Evolutionary conservation across 2,113 vertebrate species (phyloP).

Genomic region (Turnix velox): DNA sequence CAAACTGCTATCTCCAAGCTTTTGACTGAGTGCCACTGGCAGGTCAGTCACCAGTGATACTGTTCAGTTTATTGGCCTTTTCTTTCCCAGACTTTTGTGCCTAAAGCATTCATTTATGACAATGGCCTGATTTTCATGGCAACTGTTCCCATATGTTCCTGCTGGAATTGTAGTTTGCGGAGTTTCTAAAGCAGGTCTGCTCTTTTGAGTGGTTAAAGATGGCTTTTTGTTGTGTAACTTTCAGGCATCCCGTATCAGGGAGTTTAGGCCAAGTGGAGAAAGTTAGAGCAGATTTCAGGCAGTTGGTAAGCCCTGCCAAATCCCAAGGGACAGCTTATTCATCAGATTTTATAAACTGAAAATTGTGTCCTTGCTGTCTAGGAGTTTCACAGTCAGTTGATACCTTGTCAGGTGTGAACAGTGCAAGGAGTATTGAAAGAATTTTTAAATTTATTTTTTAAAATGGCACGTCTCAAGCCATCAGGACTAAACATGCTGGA

Average conservation of each 20-base stretch:
- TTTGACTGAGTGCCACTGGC: neutral
- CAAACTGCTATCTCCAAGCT: neutral
- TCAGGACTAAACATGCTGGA: neutral
- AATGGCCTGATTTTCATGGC: neutral
- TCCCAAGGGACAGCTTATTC: conserved; percentile 11
- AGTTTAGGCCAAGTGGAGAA: conserved; percentile 28
- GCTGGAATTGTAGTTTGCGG: conserved; percentile 1
- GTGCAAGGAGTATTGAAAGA: neutral
- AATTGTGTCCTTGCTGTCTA: neutral
- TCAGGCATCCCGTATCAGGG: neutral
- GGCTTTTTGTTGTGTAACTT: conserved; percentile 23
- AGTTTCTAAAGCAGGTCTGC: neutral
- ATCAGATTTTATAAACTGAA: conserved; percentile 25
- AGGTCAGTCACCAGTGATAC: neutral
- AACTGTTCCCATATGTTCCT: conserved; percentile 6
- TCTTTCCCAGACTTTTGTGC: neutral
- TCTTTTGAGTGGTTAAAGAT: conserved; percentile 28
- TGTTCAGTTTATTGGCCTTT: neutral
- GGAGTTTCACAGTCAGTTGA: neutral
- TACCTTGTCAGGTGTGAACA: neutral
- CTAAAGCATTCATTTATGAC: neutral
- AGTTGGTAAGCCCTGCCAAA: neutral
- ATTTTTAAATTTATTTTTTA: neutral
- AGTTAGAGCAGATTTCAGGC: conserved; percentile 37
- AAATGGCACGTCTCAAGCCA: neutral